Evolutionary conservation across 1,140 invertebrate genomes (phyloP).

Genomic region (Coptotermes formosanus): DNA sequence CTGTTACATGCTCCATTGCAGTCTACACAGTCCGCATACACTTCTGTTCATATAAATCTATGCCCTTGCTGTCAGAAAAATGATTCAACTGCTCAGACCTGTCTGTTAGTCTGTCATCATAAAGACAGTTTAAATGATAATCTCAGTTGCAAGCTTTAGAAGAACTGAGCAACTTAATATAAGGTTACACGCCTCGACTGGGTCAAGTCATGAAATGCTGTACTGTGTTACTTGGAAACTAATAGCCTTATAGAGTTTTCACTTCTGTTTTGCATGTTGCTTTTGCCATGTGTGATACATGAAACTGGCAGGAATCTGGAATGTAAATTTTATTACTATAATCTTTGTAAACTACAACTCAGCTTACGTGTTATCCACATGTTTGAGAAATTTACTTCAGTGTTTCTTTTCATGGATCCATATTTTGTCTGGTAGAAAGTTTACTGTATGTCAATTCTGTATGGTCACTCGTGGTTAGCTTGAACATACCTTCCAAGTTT

Average conservation of each 20-base stretch:
- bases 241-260: not conserved
- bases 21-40: too few relatives aligned
- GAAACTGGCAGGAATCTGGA: not conserved
- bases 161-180: too few relatives aligned
- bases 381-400: not conserved
- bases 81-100: too few relatives aligned
- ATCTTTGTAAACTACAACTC: not conserved
- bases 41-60: too few relatives aligned
- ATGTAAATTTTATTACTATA: not conserved
- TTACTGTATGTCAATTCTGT: not conserved
- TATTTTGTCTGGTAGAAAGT: not conserved
- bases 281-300: conserved; percentile 16
- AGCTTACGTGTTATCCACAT: not conserved
- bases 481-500: not conserved
- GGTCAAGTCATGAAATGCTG: not conserved
- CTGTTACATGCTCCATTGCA: too few relatives aligned
- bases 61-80: too few relatives aligned
- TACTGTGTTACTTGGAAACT: not conserved
- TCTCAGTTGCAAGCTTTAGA: too few relatives aligned
- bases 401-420: not conserved
- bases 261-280: not conserved
- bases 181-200: too few relatives aligned
- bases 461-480: not conserved
- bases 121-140: too few relatives aligned
- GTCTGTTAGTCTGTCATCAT: too few relatives aligned